Base-by-base conservation (phyloP, 2,888 invertebrate genomes). In the Ophion ellenae region DNA sequence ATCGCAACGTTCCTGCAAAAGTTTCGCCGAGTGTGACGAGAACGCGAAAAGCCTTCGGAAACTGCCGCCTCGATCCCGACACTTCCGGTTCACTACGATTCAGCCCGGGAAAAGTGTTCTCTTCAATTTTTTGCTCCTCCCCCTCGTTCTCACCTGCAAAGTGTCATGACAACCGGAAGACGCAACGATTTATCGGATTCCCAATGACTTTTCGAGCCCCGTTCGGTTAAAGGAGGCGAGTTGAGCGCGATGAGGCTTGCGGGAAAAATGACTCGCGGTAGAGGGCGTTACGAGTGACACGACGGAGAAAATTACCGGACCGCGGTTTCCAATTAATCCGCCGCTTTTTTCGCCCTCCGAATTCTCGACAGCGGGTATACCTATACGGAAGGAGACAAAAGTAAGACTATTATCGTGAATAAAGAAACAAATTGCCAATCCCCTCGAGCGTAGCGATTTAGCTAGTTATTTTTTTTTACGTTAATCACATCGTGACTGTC, bases 351-450 rank as follows among this genome's bases (percentile, higher is more conserved):
- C 11, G 14, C 47, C 5, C 20, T 24, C 10, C 40, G 45, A 59
- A n/a, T 45, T 59, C 28, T 69, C 40, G 59, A 69, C 53, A 14
- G 53, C 17, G 53, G 1, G 53, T 53, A 14, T 14, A 53, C 5
- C 53, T 14, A 10, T 24, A 28, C 70, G 70, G n/a, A 53, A 14
- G 7, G 0, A 53, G 40, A 14, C 28, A 70, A 47, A 70, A 70
- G 70, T 70, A 70, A 70, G 70, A 70, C n/a, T 69, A 45, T 57
- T 7, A 59, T 40, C 2, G 20, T 59, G 17, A 4, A 36, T n/a
- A 9, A 17, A 71, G n/a, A 36, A 10, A 28, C 45, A 71, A 9
- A 40, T 40, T 40, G 40, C 40, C 40, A 7, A 40, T 40, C 40
- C 40, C 40, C 40, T 7, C 40, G 6, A 7, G 40, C 9, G 9